Percentiles rank a stretch among this genome's conserved stretches.
These are phyloP conservation scores for Eupithecia subumbrata DNA, from an alignment of 2,888 invertebrate genomes.

Conservation along the genomic window DNA sequence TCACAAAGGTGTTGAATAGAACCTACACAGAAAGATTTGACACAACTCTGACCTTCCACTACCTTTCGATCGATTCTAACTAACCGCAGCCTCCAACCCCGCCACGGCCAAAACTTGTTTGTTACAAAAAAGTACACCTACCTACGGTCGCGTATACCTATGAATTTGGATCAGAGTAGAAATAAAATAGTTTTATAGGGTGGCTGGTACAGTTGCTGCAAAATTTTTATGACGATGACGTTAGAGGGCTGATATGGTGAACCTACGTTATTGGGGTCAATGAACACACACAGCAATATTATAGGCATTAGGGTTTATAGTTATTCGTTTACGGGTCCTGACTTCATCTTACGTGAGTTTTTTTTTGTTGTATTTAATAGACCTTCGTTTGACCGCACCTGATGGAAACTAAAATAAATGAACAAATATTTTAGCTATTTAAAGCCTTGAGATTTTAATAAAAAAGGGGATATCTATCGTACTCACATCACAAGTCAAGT, in stretches of 20 bases:
- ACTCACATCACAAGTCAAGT: neutral
- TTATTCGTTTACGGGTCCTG: neutral
- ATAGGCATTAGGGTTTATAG: neutral
- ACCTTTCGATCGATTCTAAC: neutral
- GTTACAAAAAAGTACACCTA: neutral
- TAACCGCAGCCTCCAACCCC: too few species aligned
- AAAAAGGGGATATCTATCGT: neutral
- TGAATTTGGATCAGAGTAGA: neutral
- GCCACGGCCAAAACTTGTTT: neutral
- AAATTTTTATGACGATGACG: neutral
- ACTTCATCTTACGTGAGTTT: neutral
- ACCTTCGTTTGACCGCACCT: too few species aligned
- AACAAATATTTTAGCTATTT: neutral
- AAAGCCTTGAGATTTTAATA: neutral
- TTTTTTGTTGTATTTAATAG: too few species aligned
- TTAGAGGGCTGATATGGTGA: neutral
- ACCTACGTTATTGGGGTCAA: neutral
- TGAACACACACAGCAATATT: neutral
- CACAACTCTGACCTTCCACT: neutral
- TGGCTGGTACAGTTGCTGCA: neutral
- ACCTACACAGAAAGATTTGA: neutral
- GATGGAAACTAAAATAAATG: too few species aligned
- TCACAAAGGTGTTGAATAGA: neutral
- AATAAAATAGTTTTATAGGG: neutral
- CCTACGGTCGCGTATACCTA: neutral